A percentile compares a stretch with the other conserved stretches of the same genome.
Conservation (phyloP, 2,797 vertebrate species). For the Australoheros facetus region DNA sequence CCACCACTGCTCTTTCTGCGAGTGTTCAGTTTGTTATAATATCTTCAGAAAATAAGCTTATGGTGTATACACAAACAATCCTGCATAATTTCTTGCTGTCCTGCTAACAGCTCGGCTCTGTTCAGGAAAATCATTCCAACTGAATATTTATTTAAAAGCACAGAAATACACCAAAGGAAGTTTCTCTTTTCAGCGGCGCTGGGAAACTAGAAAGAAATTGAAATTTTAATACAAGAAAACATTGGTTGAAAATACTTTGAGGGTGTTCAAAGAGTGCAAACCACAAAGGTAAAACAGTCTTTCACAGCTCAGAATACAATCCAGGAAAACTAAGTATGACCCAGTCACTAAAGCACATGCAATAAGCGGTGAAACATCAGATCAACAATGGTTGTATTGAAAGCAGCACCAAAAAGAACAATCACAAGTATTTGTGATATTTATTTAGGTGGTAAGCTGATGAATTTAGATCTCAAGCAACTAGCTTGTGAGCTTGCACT, state of each 20-base stretch:
- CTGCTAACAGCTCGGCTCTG: slow-evolving; percentile 10
- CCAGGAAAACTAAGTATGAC: background rate
- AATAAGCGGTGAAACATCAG: background rate
- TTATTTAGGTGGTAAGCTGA: background rate
- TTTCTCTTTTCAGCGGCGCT: background rate
- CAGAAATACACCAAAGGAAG: slow-evolving; percentile 17
- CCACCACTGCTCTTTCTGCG: background rate
- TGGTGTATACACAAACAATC: background rate
- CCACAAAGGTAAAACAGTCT: background rate
- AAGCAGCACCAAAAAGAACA: background rate
- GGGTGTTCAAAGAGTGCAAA: slow-evolving; percentile 18
- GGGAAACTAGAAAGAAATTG: slow-evolving; percentile 16
- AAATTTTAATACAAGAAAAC: slow-evolving; percentile 17
- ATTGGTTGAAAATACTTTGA: slow-evolving; percentile 13
- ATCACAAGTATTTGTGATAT: background rate
- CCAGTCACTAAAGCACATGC: background rate
- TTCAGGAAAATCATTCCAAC: slow-evolving; percentile 17
- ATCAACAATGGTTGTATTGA: background rate
- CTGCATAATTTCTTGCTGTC: slow-evolving; percentile 19
- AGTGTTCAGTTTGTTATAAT: slow-evolving; percentile 12
- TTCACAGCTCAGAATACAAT: background rate
- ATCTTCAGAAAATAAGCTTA: slow-evolving; percentile 9
- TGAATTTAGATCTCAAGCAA: background rate
- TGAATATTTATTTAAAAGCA: slow-evolving; percentile 43
- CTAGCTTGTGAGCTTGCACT: background rate